Conservation (phyloP, 2,113 vertebrate species). For the Cervus canadensis region DNA sequence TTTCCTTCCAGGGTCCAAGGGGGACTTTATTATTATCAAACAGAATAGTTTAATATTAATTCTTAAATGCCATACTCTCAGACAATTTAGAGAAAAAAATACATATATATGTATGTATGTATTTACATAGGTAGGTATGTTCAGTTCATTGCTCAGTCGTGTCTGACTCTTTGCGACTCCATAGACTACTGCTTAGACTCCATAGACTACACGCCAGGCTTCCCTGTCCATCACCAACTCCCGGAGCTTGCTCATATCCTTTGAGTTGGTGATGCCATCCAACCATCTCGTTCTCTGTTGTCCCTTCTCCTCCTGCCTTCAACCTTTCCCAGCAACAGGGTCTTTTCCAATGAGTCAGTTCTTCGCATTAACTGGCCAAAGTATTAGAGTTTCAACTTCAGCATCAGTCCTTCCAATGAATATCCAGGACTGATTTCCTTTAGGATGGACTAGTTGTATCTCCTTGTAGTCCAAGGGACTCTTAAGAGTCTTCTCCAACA, state of each 20-base stretch:
- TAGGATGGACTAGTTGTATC: background rate
- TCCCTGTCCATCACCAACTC: background rate
- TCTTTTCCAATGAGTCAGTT: background rate
- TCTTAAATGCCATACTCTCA: background rate
- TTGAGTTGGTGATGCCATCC: background rate
- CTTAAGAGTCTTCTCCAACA: background rate
- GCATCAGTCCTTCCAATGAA: background rate
- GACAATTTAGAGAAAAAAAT: background rate
- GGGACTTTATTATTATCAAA: background rate
- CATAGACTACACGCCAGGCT: background rate
- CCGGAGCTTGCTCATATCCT: background rate
- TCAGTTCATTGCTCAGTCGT: rapidly evolving
- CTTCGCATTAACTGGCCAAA: background rate
- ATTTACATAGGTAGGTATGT: background rate
- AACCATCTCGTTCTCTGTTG: background rate
- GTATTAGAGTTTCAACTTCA: background rate
- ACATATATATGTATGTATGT: background rate
- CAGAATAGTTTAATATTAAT: background rate
- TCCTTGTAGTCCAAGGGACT: background rate
- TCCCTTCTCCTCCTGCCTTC: background rate
- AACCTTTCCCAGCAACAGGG: background rate
- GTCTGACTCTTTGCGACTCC: background rate
- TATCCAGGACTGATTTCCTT: background rate
- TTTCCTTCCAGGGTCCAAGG: background rate
- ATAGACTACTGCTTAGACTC: background rate